Evolutionary conservation across 2,113 vertebrate species (phyloP), one percentile per base, ranked within the genome.

Genomic region (Serinus canaria): DNA sequence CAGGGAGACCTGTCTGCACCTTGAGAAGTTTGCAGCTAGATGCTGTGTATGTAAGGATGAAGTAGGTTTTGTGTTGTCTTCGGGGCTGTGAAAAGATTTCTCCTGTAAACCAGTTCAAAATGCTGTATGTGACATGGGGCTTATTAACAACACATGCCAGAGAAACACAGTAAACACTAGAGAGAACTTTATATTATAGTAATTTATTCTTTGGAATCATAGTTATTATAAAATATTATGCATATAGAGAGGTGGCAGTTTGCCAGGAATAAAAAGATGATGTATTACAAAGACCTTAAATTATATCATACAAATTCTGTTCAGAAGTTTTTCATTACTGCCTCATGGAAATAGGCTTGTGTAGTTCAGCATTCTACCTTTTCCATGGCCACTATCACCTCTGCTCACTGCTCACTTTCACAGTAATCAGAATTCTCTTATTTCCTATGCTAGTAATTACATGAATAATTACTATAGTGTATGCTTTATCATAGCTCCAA

Each of bases 111-210:
- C 37, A 35, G 66, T 86, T 83, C 10, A 55, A 80, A 95, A 88
- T 22, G 33, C 18, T 53, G 6, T 21, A 20, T 52, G 11, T 68
- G 49, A 66, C 62, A 44, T 0, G 0, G 46, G 31, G 28, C 19
- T 93, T 78, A 53, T 33, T 75, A 85, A 75, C n/a, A 73, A 16
- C 21, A 35, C 18, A n/a, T 68, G 60, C 31, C 69, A 84, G 15
- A 19, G 50, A 89, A 95, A 53, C 12, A 43, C 14, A 33, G 44
- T 62, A 76, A 79, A 75, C 20, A 27, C 37, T 17, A 56, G 31
- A 56, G n/a, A 44, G 59, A n/a, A 60, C 24, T 59, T 49, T 62
- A 53, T 25, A 78, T 59, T 6, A 7, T 6, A 78, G 22, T 68
- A 41, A 82, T 69, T 83, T 30, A 68, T 64, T 53, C 5, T 20